phyloP scores from a whole-genome alignment of 2,797 vertebrate species.

The Malacoctenus gilli region DNA sequence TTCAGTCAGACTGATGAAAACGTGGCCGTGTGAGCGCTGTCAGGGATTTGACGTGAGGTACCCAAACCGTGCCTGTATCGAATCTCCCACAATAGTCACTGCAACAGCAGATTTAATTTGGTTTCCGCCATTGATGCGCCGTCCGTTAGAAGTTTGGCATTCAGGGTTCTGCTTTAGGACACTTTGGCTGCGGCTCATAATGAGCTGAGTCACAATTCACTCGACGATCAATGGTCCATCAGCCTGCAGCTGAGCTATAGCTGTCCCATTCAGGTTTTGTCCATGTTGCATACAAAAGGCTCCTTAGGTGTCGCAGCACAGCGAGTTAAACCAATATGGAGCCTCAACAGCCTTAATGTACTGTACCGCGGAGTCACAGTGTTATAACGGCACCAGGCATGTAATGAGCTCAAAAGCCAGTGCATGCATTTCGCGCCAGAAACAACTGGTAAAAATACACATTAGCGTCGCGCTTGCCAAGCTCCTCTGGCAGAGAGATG shows the following conservation, averaged over 20 bases:
- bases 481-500: constrained; percentile 3
- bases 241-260: constrained; percentile 6
- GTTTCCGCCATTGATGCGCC: not conserved
- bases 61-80: too few species aligned
- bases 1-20: too few species aligned
- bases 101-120: not conserved
- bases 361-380: constrained; percentile 6
- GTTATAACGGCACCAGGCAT: constrained; percentile 8
- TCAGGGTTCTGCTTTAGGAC: not conserved
- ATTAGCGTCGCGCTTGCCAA: constrained; percentile 5
- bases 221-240: constrained; percentile 14
- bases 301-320: constrained; percentile 6
- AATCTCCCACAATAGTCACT: not conserved
- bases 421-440: not conserved
- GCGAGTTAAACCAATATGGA: not conserved
- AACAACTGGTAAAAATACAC: constrained; percentile 20
- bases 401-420: constrained; percentile 10
- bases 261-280: constrained; percentile 1
- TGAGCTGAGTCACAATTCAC: constrained; percentile 3
- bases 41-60: too few species aligned
- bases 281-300: constrained; percentile 1
- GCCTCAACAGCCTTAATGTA: not conserved
- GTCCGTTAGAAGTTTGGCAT: not conserved
- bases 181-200: constrained; percentile 2
- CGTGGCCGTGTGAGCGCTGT: too few species aligned